These are phyloP conservation scores for Zoanthus solanderi DNA, from an alignment of 92 coral and sea anemone genomes.

Conservation along the genomic window DNA sequence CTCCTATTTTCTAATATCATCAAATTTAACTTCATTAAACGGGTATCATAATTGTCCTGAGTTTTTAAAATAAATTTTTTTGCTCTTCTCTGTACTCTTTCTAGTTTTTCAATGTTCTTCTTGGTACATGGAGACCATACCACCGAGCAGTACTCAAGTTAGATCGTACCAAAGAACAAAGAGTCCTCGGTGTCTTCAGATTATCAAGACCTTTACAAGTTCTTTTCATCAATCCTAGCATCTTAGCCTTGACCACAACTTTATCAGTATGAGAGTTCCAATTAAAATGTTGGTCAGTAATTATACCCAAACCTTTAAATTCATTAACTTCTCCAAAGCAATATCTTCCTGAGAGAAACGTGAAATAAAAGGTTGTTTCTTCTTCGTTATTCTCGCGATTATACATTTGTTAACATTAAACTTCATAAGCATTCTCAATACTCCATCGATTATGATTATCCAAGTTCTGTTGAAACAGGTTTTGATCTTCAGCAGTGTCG, in stretches of 20 bases:
- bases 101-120: slow-evolving; percentile 9
- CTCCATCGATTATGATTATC: slow-evolving; percentile 55
- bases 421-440: slow-evolving; percentile 33
- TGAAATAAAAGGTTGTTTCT: not conserved
- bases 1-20: not conserved
- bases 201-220: slow-evolving; percentile 41
- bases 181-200: slow-evolving; percentile 40
- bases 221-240: no score
- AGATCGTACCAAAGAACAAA: slow-evolving; percentile 8
- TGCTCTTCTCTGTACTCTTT: slow-evolving; percentile 36
- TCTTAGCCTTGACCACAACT: no score
- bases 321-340: no score
- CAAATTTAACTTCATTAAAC: no score
- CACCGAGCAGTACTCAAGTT: slow-evolving; percentile 54
- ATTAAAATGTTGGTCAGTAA: no score
- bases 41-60: not conserved
- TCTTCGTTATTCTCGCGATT: not conserved
- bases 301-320: no score
- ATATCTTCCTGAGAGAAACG: no score
- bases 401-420: slow-evolving; percentile 57
- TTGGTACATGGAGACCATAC: not conserved
- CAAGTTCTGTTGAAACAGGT: slow-evolving; percentile 40
- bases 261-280: no score
- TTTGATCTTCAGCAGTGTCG: slow-evolving; percentile 37
- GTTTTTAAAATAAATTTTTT: not conserved